Evolutionary conservation across 1,140 invertebrate species (phyloP).

Genomic region (Sarcophaga peregrina): DNA sequence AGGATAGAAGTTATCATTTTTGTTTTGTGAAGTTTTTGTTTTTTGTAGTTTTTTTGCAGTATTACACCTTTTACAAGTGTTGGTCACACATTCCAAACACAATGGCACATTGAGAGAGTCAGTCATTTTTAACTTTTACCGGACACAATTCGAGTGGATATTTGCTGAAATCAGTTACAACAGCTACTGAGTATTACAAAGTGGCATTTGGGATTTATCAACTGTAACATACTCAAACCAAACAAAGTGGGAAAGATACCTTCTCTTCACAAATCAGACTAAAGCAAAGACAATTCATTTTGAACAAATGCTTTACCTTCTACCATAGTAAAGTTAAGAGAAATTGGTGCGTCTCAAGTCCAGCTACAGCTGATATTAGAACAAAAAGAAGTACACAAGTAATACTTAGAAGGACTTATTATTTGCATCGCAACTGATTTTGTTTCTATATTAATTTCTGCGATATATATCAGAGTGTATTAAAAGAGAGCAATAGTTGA

Average conservation of each 20-base stretch:
- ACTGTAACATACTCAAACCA: conserved; percentile 17
- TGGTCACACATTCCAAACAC: not conserved
- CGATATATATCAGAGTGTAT: too few relatives aligned
- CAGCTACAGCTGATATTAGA: too few relatives aligned
- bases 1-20: not conserved
- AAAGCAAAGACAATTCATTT: not conserved
- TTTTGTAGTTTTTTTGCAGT: not conserved
- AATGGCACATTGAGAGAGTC: not conserved
- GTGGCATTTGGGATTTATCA: conserved; percentile 44
- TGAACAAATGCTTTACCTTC: too few relatives aligned
- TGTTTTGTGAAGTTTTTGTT: not conserved
- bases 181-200: conserved; percentile 23
- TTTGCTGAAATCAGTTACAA: not conserved
- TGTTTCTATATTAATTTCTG: too few relatives aligned
- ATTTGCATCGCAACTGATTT: too few relatives aligned
- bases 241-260: not conserved
- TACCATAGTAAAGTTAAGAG: too few relatives aligned
- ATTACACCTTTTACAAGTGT: conserved; percentile 4
- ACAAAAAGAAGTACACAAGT: too few relatives aligned
- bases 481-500: too few relatives aligned
- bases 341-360: too few relatives aligned
- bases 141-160: not conserved
- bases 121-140: not conserved
- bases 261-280: not conserved
- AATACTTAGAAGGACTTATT: too few relatives aligned